Base-by-base conservation (phyloP, 2,797 vertebrate genomes). In the Acrocephalus scirpaceus region DNA sequence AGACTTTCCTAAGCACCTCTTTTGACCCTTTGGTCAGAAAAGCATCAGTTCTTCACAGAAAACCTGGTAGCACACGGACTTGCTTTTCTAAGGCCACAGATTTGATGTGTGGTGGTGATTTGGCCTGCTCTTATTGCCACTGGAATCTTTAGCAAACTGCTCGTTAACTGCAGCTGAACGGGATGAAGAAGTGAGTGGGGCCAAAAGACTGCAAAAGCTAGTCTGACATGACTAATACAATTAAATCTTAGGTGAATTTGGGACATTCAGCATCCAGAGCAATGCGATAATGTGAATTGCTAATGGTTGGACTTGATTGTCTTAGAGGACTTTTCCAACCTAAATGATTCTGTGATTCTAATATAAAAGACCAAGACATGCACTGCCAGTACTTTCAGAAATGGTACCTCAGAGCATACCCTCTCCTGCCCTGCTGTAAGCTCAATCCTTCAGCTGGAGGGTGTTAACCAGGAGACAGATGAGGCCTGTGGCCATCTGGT, bases 41-140 rank as follows among this genome's bases (percentile, higher is more conserved):
- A 38, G 0, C 22, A 47, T 34, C 32, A 25, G 16, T 29, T 56
- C 13, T 25, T 23, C 45, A 11, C 16, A 38, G 45, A 32, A 88
- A 60, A 67, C 15, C 21, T 17, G 7, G 45, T 1, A 2, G 29
- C 50, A 53, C 1, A 2, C 73, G 18, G 26, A 45, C 0, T 0
- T 1, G 1, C 1, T 23, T 76, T 80, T 71, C 54, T 66, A 64
- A 85, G 42, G 34, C 16, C 13, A 6, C 18, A 26, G 30, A 72
- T 71, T 22, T 64, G n/a, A 40, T 57, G 36, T n/a, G 30, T 72
- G 48, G 10, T n/a, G n/a, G 17, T 66, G 30, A 17, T 51, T 36
- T 40, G 3, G 18, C 30, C 54, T 67, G 50, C 8, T 75, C 36
- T 54, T 65, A 38, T 9, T 86, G 66, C 45, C 45, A 47, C 51